Conservation (phyloP, 2,888 invertebrate species). For the Eremobia ochroleuca region DNA sequence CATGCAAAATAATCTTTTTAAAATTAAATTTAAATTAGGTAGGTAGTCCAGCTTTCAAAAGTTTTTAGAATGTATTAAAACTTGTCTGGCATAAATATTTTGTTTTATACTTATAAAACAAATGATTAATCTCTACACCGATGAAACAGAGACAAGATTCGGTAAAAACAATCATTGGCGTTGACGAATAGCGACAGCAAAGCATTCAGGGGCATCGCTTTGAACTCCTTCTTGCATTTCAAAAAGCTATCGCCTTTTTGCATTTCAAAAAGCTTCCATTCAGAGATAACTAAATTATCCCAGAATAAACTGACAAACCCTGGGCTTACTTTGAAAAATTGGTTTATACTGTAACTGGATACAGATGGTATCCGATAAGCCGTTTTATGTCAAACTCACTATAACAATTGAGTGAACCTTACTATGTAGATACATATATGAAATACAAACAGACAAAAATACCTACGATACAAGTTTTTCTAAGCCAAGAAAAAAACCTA, state of each 20-base stretch:
- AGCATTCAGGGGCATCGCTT: constrained; percentile 11
- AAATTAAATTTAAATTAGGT: not conserved
- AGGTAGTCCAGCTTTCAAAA: not conserved
- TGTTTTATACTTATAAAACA: not conserved
- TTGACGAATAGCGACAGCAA: constrained; percentile 5
- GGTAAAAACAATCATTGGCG: not conserved
- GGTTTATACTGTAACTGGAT: not conserved
- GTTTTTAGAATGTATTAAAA: not conserved
- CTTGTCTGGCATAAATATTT: not conserved
- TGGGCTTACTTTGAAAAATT: constrained; percentile 1
- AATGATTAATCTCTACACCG: not conserved
- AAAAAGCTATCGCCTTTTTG: constrained; percentile 35
- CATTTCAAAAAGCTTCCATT: constrained; percentile 35
- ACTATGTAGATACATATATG: not conserved
- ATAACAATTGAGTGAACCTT: not conserved
- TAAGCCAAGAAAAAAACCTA: not conserved
- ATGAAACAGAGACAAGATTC: not conserved
- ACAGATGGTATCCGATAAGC: not conserved
- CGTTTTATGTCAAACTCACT: not conserved
- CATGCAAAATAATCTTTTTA: not conserved
- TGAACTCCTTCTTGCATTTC: constrained; percentile 20
- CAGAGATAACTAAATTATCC: constrained; percentile 23
- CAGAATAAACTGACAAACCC: constrained; percentile 10
- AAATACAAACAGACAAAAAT: not conserved
- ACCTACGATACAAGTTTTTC: not conserved